A percentile compares a stretch with the other conserved stretches of the same genome.
Evolutionary conservation across 1,140 invertebrate species (phyloP).

Genomic region (Odontomachus brunneus): DNA sequence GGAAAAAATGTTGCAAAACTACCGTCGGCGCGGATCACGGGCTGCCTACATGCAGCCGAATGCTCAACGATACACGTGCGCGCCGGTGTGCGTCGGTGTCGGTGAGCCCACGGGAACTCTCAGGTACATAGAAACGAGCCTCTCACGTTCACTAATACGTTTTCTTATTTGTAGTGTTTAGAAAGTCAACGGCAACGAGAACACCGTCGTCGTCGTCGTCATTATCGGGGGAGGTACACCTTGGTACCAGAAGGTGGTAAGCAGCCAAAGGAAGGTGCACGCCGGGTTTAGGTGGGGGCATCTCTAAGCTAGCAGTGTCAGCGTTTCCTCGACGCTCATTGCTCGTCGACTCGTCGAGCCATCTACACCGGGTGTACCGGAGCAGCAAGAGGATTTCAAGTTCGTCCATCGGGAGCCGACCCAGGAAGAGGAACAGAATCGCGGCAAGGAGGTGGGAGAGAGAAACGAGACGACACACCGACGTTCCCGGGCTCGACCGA

Average conservation of each 20-base stretch:
- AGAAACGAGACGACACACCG: slow-evolving; percentile 25
- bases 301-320: slow-evolving; percentile 80
- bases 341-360: slow-evolving; percentile 80
- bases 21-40: not conserved
- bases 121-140: slow-evolving; percentile 5
- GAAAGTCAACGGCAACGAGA: slow-evolving; percentile 70
- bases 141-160: slow-evolving; percentile 37
- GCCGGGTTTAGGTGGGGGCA: slow-evolving; percentile 73
- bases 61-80: not conserved
- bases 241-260: slow-evolving; percentile 68
- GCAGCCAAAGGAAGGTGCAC: slow-evolving; percentile 55
- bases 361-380: slow-evolving; percentile 70
- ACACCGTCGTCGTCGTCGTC: slow-evolving; percentile 22
- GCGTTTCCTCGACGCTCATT: slow-evolving; percentile 80
- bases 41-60: not conserved
- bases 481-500: slow-evolving; percentile 7
- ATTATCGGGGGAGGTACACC: slow-evolving; percentile 52
- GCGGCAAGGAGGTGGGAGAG: not conserved
- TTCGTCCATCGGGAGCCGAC: slow-evolving; percentile 10
- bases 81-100: too few species aligned
- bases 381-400: slow-evolving; percentile 43
- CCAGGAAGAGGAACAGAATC: slow-evolving; percentile 7
- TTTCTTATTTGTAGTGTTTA: slow-evolving; percentile 54
- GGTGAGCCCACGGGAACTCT: not conserved
- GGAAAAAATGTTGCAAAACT: slow-evolving; percentile 17